phyloP scores from a whole-genome alignment of 2,113 vertebrate genomes.

The Ifrita kowaldi region DNA sequence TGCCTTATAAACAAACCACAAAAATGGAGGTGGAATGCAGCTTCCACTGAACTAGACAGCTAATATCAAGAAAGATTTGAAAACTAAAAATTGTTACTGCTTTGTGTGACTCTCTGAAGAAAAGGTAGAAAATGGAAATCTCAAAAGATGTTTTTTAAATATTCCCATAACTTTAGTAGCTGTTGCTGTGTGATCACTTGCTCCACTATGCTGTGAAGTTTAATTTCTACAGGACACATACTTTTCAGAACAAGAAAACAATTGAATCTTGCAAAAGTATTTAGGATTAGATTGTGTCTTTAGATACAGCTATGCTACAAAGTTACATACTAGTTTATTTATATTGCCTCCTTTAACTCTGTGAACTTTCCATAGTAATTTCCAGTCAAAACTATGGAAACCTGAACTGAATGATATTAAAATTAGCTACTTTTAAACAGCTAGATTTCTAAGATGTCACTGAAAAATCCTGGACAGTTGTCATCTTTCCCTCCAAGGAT shows the following conservation, averaged over 20 bases:
- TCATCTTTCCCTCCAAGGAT: not conserved
- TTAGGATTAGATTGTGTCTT: not conserved
- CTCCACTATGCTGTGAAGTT: not conserved
- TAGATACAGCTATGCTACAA: not conserved
- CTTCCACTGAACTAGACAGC: not conserved
- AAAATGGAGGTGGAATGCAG: not conserved
- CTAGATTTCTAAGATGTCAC: not conserved
- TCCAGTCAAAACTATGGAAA: not conserved
- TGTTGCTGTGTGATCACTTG: not conserved
- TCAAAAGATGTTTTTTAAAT: not conserved
- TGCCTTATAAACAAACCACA: not conserved
- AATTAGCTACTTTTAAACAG: not conserved
- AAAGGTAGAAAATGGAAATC: not conserved
- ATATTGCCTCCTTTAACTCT: not conserved
- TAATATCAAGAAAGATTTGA: not conserved
- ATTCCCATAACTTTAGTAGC: not conserved
- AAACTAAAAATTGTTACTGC: not conserved
- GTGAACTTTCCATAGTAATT: not conserved
- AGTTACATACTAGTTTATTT: not conserved
- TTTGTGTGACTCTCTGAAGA: not conserved
- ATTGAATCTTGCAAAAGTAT: not conserved
- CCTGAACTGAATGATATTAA: not conserved
- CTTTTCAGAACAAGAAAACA: not conserved
- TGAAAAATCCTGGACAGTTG: not conserved
- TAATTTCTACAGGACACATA: not conserved